Evolutionary conservation across 2,113 vertebrate genomes (phyloP).

Genomic region (Paracanthobrama guichenoti): DNA sequence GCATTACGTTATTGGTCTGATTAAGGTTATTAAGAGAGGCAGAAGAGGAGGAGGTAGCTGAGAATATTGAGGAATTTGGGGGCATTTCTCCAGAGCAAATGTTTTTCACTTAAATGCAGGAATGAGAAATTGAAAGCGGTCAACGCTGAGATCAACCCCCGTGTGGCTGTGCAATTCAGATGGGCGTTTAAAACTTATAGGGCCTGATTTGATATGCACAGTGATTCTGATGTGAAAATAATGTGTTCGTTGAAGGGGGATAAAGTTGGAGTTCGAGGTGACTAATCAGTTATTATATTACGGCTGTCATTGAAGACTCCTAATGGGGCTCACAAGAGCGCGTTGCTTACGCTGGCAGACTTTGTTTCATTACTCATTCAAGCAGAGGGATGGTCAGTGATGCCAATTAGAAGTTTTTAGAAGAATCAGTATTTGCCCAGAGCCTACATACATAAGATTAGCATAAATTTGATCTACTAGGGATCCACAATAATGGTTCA

Average conservation of each 20-base stretch:
- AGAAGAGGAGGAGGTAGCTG: neutral
- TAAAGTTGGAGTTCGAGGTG: neutral
- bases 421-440: neutral
- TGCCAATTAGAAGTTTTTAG: neutral
- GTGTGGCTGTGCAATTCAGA: neutral
- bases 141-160: neutral
- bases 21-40: constrained; percentile 70
- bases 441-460: constrained; percentile 18
- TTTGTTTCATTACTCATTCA: constrained; percentile 23
- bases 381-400: neutral
- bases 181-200: constrained; percentile 1
- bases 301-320: neutral
- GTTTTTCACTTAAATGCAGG: constrained; percentile 30
- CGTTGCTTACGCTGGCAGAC: constrained; percentile 2
- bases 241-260: constrained; percentile 16
- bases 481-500: neutral
- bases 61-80: neutral
- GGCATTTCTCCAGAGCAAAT: constrained; percentile 27
- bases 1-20: constrained; percentile 74
- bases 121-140: constrained; percentile 11
- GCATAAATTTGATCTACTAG: neutral
- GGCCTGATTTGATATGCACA: constrained; percentile 3
- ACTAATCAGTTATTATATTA: constrained; percentile 1
- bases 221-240: constrained; percentile 41
- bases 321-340: constrained; percentile 9